phyloP scores from a whole-genome alignment of 37 sponge, comb jelly and placozoan species.

The Chondrosia reniformis region DNA sequence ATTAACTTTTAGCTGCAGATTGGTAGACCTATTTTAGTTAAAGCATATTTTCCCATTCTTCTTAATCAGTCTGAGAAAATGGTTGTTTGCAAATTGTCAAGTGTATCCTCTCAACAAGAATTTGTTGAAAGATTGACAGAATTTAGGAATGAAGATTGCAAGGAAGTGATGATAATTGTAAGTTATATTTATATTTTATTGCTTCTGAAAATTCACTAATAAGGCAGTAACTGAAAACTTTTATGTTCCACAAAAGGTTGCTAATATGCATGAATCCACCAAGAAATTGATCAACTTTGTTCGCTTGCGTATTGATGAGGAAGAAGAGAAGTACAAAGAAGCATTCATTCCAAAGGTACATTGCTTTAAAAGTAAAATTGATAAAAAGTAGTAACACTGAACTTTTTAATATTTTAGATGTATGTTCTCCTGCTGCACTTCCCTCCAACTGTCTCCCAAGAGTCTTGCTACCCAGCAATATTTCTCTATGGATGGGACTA shows the following conservation, averaged over 20 bases:
- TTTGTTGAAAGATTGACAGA: not conserved
- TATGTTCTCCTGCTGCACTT: slow-evolving; percentile 85
- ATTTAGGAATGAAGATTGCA: not conserved
- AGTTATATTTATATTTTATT: too few species aligned
- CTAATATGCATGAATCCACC: slow-evolving; percentile 41
- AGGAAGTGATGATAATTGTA: not conserved
- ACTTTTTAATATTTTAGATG: slow-evolving; percentile 21
- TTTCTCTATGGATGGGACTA: slow-evolving; percentile 92
- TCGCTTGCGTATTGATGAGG: slow-evolving; percentile 79
- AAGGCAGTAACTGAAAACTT: too few species aligned
- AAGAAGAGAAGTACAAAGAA: slow-evolving; percentile 40
- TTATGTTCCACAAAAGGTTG: too few species aligned
- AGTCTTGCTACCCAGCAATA: slow-evolving; percentile 76
- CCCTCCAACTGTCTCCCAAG: slow-evolving; percentile 58
- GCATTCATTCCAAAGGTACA: not conserved
- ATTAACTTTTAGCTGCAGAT: too few species aligned
- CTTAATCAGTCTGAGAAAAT: too few species aligned
- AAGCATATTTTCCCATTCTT: too few species aligned
- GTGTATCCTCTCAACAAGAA: slow-evolving; percentile 5
- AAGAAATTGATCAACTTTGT: slow-evolving; percentile 68
- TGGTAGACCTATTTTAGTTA: too few species aligned
- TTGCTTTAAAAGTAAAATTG: too few species aligned
- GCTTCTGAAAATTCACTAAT: too few species aligned
- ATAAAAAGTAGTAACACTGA: not conserved
- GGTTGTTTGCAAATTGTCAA: not conserved